A percentile compares a stretch with the other conserved stretches of the same genome.
Conservation (phyloP, 2,113 vertebrate species). For the Romanogobio albipinnatus region DNA sequence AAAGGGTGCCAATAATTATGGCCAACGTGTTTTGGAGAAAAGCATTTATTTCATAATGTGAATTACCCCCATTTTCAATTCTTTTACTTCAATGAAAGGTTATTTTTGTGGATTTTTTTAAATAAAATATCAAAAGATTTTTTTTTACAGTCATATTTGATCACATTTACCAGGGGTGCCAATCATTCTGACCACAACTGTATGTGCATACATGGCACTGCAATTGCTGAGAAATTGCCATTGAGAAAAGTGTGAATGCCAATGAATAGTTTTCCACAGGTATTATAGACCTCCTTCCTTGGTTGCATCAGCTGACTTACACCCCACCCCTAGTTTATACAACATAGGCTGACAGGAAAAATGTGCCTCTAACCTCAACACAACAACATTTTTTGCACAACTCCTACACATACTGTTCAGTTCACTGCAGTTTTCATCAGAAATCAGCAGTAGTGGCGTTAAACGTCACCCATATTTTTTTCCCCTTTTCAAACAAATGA, state of each 20-base stretch:
- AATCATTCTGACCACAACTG: no score
- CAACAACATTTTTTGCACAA: not conserved
- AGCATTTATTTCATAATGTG: no score
- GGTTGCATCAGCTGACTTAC: not conserved
- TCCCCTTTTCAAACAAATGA: not conserved
- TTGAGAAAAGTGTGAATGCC: not conserved
- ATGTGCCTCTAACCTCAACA: not conserved
- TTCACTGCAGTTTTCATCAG: not conserved
- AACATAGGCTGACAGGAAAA: not conserved
- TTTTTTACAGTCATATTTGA: no score
- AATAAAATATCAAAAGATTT: no score
- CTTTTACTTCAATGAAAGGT: no score
- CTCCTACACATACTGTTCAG: not conserved
- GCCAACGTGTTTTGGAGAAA: no score
- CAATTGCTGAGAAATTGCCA: not conserved
- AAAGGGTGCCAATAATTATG: no score
- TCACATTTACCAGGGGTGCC: no score
- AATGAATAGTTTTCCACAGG: not conserved
- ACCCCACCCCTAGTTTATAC: not conserved
- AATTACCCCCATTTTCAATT: no score
- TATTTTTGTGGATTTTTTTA: no score
- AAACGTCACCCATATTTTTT: not conserved
- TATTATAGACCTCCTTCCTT: not conserved
- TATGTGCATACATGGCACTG: not conserved
- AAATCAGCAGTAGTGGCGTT: not conserved